Percentiles rank a stretch among this genome's conserved stretches.
Conservation (phyloP, 2,888 invertebrate genomes). For the Celastrina argiolus region DNA sequence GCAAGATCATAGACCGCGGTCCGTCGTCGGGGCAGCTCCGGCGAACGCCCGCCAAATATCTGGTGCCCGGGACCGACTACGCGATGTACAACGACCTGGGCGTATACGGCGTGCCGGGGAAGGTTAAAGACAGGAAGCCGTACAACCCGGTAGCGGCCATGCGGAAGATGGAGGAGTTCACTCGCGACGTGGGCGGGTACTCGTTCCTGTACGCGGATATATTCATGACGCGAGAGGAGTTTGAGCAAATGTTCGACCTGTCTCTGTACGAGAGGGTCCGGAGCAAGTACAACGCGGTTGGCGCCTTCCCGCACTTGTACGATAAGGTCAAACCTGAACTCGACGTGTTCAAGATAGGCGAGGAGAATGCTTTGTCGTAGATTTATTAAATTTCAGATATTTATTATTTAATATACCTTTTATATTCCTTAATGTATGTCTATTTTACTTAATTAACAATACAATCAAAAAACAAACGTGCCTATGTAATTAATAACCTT, state of each 20-base stretch:
- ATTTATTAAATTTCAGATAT: too few relatives aligned
- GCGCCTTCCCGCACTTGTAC: conserved; percentile 81
- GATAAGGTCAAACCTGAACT: conserved; percentile 83
- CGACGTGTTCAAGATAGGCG: conserved; percentile 79
- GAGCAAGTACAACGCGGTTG: conserved; percentile 76
- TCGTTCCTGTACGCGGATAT: conserved; percentile 84
- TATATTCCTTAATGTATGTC: too few relatives aligned
- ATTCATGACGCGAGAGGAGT: conserved; percentile 81
- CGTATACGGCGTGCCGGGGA: conserved; percentile 83
- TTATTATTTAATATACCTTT: too few relatives aligned
- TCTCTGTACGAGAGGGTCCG: conserved; percentile 79
- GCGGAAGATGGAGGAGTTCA: conserved; percentile 84
- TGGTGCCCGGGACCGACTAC: conserved; percentile 81
- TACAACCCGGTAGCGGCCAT: conserved; percentile 82
- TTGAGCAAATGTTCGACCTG: conserved; percentile 83
- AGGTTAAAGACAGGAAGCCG: conserved; percentile 76
- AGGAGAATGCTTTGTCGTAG: conserved; percentile 44
- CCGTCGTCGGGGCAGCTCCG: conserved; percentile 77
- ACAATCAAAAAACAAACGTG: too few relatives aligned
- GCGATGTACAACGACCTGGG: conserved; percentile 85
- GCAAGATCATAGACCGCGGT: conserved; percentile 81
- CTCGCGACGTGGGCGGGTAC: conserved; percentile 81
- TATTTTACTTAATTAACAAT: too few relatives aligned
- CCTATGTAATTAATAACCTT: too few relatives aligned
- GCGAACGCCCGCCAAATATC: conserved; percentile 73